Percentiles rank a stretch among this genome's conserved stretches.
Evolutionary conservation across 2,113 vertebrate genomes (phyloP).

Genomic region (Porphyrio hochstetteri): DNA sequence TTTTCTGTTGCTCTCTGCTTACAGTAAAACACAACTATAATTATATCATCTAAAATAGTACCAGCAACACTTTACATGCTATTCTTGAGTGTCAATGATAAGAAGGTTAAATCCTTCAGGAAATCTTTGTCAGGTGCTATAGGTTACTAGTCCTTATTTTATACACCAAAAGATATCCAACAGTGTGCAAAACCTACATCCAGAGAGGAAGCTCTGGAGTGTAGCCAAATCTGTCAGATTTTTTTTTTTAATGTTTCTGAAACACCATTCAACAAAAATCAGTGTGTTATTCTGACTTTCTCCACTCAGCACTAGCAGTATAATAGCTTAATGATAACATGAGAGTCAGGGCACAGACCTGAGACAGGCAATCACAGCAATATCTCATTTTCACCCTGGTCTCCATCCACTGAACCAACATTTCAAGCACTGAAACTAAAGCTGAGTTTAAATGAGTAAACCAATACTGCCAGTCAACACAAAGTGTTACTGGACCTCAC

Average conservation of each 20-base stretch:
- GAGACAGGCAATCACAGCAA: slow-evolving; percentile 2
- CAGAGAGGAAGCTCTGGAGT: neutral
- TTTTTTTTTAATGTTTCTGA: neutral
- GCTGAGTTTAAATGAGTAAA: neutral
- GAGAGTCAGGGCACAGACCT: neutral
- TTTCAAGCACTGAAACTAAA: neutral
- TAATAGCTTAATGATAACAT: slow-evolving; percentile 30
- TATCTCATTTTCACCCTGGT: slow-evolving; percentile 27
- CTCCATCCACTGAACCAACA: neutral
- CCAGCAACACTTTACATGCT: neutral
- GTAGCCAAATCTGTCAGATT: neutral
- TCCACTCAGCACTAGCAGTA: neutral
- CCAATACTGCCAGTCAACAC: neutral
- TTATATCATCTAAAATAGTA: neutral
- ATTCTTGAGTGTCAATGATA: neutral
- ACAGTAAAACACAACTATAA: neutral
- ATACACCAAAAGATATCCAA: neutral
- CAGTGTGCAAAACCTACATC: neutral
- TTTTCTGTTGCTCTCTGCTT: neutral
- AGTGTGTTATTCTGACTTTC: neutral
- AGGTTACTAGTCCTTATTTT: neutral
- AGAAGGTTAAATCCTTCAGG: neutral
- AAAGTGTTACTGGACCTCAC: neutral
- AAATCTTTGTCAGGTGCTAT: neutral
- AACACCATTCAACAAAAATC: slow-evolving; percentile 5